Evolutionary conservation across 2,888 invertebrate genomes (phyloP), one percentile per base, ranked within the genome.

Genomic region (Morpho achilles): DNA sequence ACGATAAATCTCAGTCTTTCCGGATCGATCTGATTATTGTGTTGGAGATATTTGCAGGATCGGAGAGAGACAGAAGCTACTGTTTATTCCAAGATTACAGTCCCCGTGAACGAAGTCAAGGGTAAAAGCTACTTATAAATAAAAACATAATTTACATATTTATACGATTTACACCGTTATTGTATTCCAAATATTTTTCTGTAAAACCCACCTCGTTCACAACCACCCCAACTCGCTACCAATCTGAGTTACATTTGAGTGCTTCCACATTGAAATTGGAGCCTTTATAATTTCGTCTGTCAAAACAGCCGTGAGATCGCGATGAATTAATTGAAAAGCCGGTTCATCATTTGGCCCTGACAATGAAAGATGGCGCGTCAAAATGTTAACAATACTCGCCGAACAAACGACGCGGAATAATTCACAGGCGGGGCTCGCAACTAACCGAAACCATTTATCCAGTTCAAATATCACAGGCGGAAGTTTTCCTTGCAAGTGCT

Each of bases 321-420:
- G 47, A 60, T 57, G 57, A 63, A 63, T 63, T 61, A 63, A 63
- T 61, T 63, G 59, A 63, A 61, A 48, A 32, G 55, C 54, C 59
- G 53, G 40, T 50, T 59, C 61, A 57, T 62, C 57, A 58, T 61
- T 58, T 58, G 57, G 32, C 58, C 16, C 46, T 55, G 62, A 60
- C 62, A 62, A 58, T 52, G 62, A 62, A 55, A 53, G 54, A 62
- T 62, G 57, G 60, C 55, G 49, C 54, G 54, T 57, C 62, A 55
- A 55, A 61, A 54, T 44, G 59, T 53, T 56, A 60, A 60, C 57
- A 60, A 62, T 60, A 50, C 51, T 43, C 53, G 16, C 50, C 22
- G 16, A 45, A 56, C 50, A 50, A 53, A 60, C 39, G 32, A 41
- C n/a, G 10, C 41, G 9, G 45, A 54, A 55, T 57, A 53, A 60